Base-by-base conservation (phyloP, 2,113 vertebrate genomes). In the Bufo bufo region DNA sequence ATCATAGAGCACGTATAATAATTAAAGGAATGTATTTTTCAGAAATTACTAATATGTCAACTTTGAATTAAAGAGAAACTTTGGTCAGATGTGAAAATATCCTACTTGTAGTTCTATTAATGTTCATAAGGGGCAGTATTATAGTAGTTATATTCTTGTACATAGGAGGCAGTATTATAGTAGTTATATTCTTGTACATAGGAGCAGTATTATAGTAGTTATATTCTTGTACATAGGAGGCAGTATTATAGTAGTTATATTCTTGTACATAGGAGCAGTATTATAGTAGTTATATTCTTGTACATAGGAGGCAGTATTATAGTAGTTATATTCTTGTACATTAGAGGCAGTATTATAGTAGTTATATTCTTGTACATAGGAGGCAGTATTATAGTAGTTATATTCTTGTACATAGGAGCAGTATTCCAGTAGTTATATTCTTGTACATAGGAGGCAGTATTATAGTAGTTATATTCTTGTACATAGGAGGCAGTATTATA, bases 351-450 rank as follows among this genome's bases (percentile, higher is more conserved):
- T 71, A 71, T 71, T 71, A 71, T 71, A 71, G 66, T 71, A 71
- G 23, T 43, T 71, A 71, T 43, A 71, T 71, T 71, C 66, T 71
- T 71, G 66, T 71, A 71, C 10, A 71, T 71, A 43, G 66, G 66
- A 14, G 56, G 66, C 66, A 33, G 66, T 43, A 74, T 74, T 74
- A 47, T 74, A 74, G 71, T 74, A 74, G 71, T 74, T 74, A 74
- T 71, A 71, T 74, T 74, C 71, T 47, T 74, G 71, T 74, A 74
- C 4, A 74, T 74, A 74, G 71, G 71, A 8, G 71, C 14, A 16
- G 71, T 74, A 74, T 74, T 74, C 47, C 47, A 74, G n/a, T 69
- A 69, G 71, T 74, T 47, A 74, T 74, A 74, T 74, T 74, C 71
- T 17, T 74, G 71, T 74, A 74, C 8, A 74, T 74, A 47, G 71